These are phyloP conservation scores for Liopterus haemorrhoidalis DNA, from an alignment of 2,888 invertebrate species.

Conservation along the genomic window DNA sequence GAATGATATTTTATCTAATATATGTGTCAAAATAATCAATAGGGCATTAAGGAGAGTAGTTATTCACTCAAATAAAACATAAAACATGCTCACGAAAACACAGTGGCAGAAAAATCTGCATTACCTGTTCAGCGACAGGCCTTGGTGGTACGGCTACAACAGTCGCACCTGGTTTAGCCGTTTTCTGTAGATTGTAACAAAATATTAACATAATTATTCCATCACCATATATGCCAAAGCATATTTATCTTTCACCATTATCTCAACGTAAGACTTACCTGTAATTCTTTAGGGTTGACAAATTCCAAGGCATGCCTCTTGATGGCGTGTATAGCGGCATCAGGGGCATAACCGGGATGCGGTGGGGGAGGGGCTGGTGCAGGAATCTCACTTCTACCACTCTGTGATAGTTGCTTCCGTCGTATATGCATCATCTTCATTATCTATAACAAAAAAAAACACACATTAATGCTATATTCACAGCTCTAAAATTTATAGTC, in stretches of 20 bases:
- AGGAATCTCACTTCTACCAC: conserved; percentile 50
- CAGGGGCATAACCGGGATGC: conserved; percentile 84
- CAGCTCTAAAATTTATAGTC: not conserved
- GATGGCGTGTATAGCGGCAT: conserved; percentile 95
- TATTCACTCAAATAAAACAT: conserved; percentile 30
- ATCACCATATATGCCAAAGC: conserved; percentile 7
- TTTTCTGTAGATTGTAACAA: conserved; percentile 50
- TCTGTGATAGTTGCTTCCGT: conserved; percentile 53
- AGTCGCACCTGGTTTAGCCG: conserved; percentile 50
- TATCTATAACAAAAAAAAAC: conserved; percentile 46
- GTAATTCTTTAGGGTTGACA: conserved; percentile 82
- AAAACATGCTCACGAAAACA: conserved; percentile 25
- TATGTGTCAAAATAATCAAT: too few species aligned
- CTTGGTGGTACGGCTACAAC: conserved; percentile 49
- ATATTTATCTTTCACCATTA: not conserved
- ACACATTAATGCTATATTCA: not conserved
- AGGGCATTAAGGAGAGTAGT: too few species aligned
- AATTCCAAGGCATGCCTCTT: conserved; percentile 90
- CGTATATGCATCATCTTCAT: conserved; percentile 61
- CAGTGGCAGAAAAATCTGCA: too few species aligned
- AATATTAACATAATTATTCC: conserved; percentile 33
- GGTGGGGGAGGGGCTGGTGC: conserved; percentile 51
- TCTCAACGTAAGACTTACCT: conserved; percentile 56
- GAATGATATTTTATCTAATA: too few species aligned
- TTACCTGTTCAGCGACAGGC: conserved; percentile 58